phyloP scores from a whole-genome alignment of 2,113 vertebrate species.

The Empidonax alnorum region DNA sequence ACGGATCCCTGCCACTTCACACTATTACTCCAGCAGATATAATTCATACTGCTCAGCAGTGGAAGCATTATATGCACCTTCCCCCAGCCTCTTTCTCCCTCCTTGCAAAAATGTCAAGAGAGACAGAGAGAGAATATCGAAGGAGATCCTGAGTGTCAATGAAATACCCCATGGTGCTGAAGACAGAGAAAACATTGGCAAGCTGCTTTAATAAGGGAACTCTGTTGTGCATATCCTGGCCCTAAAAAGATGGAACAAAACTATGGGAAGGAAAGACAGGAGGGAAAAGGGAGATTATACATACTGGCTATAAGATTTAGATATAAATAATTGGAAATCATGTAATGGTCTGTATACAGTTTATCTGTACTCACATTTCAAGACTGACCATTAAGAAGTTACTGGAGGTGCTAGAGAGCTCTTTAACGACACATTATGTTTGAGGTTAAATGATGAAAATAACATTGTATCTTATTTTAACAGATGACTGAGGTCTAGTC shows the following conservation, averaged over 20 bases:
- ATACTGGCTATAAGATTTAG: neutral
- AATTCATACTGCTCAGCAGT: constrained; percentile 69
- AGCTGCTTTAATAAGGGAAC: constrained; percentile 67
- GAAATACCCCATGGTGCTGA: constrained; percentile 64
- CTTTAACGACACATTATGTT: neutral
- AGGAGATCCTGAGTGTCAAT: constrained; percentile 72
- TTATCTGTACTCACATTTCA: neutral
- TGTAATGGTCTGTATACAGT: neutral
- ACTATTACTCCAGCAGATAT: constrained; percentile 68
- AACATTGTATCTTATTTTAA: neutral
- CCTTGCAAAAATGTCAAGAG: constrained; percentile 63
- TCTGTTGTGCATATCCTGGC: neutral
- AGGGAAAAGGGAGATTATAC: neutral
- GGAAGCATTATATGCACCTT: constrained; percentile 58
- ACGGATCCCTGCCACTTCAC: constrained; percentile 70
- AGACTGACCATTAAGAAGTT: neutral
- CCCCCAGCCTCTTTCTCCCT: constrained; percentile 50
- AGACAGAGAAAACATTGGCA: constrained; percentile 69
- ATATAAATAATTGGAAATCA: neutral
- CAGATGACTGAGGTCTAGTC: neutral
- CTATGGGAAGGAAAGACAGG: neutral
- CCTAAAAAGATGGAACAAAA: constrained; percentile 49
- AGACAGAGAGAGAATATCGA: constrained; percentile 66
- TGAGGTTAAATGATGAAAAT: neutral
- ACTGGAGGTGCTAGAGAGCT: neutral